Base-by-base conservation (phyloP, 2,797 vertebrate species). In the Lycodopsis pacificus region DNA sequence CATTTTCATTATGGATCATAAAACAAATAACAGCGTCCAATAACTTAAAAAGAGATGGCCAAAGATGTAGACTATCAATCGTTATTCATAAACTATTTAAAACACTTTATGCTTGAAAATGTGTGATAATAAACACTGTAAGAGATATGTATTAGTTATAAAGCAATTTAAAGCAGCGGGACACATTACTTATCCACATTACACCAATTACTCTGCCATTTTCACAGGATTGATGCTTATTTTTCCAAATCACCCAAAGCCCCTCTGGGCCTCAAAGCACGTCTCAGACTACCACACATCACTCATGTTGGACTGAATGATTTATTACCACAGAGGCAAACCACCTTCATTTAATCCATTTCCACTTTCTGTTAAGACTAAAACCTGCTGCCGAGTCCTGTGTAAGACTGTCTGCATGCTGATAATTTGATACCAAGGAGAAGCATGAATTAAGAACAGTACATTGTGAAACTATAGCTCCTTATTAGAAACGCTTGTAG, bases 401-500 rank as follows among this genome's bases (percentile, higher is more conserved):
- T 6, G 4, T 30, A 27, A 79, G 40, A 62, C 59, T 3, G 22
- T 15, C 59, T 73, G 27, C 42, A 38, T 57, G 38, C 30, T 34
- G 51, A 74, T 69, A 8, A 76, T 73, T 38, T 51, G 25, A 71
- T 27, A 57, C 63, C n/a, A 59, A 63, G 46, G 36, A 58, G 36
- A 32, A 12, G 15, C 32, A 76, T 67, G 53, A 58, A 67, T 67
- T 68, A 38, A 38, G 32, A 76, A 69, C 49, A 54, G 73, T 17
- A 14, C 42, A 30, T 38, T 14, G 48, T 49, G 51, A 81, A 82
- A 59, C 15, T 5, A 66, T 27, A 74, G 44, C 79, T 82, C 14
- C 53, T 84, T 65, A 22, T 77, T 70, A 69, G 57, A 81, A 76
- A 77, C 63, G 51, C 82, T 80, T 74, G 57, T 68, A 68, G 75